Evolutionary conservation across 1,140 invertebrate genomes (phyloP).

Genomic region (Cydia splendana): DNA sequence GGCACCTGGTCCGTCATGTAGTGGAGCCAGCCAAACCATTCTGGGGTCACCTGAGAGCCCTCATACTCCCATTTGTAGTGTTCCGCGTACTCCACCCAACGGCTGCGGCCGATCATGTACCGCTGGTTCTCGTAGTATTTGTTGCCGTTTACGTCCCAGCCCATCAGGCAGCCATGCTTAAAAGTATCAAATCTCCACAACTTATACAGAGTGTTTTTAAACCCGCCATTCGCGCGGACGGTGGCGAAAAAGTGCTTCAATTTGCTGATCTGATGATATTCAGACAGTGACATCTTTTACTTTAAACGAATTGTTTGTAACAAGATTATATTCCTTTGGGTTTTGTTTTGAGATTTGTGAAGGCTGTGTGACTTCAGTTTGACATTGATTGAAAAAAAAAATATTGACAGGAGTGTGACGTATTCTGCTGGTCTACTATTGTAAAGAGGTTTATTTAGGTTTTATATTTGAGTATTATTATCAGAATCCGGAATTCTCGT

Average conservation of each 20-base stretch:
- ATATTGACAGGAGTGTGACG: background rate
- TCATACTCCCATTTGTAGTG: conserved; percentile 57
- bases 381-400: background rate
- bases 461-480: too few relatives aligned
- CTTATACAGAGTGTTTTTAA: conserved; percentile 42
- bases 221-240: conserved; percentile 55
- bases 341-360: background rate
- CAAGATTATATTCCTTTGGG: too few relatives aligned
- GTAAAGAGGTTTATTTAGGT: too few relatives aligned
- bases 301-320: background rate
- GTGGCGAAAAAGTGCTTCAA: conserved; percentile 48
- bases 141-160: conserved; percentile 58
- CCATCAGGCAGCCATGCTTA: conserved; percentile 58
- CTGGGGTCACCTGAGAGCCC: conserved; percentile 83
- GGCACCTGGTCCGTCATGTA: conserved; percentile 90
- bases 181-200: conserved; percentile 60
- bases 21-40: conserved; percentile 94
- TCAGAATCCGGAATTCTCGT: too few relatives aligned
- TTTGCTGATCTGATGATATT: conserved; percentile 48
- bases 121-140: conserved; percentile 62
- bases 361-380: background rate
- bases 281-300: conserved; percentile 43
- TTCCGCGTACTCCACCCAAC: conserved; percentile 63
- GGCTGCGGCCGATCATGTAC: conserved; percentile 60
- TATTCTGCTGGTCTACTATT: too few relatives aligned